Conservation (phyloP, 1,140 invertebrate genomes). For the Microplitis mediator region DNA sequence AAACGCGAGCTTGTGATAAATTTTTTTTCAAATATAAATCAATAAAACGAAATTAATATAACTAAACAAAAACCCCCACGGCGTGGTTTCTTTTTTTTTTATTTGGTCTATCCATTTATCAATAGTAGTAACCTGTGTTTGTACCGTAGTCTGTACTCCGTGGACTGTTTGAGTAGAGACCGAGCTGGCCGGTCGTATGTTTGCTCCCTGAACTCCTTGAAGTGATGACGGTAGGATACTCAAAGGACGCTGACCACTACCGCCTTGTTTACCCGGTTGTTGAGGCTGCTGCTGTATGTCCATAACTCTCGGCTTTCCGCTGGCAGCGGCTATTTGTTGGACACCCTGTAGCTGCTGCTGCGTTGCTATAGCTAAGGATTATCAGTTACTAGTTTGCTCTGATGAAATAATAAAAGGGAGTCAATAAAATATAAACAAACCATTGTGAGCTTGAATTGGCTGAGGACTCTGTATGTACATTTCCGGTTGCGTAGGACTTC, state of each 20-base stretch:
- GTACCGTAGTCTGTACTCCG: constrained; percentile 67
- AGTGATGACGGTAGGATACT: constrained; percentile 71
- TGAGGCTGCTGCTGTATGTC: constrained; percentile 63
- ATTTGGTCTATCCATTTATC: constrained; percentile 14
- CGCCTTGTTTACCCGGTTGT: constrained; percentile 61
- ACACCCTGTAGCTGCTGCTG: constrained; percentile 65
- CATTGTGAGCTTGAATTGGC: constrained; percentile 67
- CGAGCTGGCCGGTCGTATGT: constrained; percentile 75
- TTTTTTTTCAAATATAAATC: no score
- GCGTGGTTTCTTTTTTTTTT: not conserved
- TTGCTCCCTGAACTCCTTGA: constrained; percentile 58
- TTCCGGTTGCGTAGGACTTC: constrained; percentile 76
- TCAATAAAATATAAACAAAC: constrained; percentile 48
- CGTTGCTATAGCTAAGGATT: constrained; percentile 53
- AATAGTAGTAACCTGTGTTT: constrained; percentile 46
- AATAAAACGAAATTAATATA: constrained; percentile 13
- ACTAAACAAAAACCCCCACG: constrained; percentile 15
- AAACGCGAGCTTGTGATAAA: no score
- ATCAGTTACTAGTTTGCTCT: not conserved
- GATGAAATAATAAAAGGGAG: constrained; percentile 24
- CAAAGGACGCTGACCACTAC: constrained; percentile 64
- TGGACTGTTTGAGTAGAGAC: constrained; percentile 79
- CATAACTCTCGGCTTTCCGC: constrained; percentile 61
- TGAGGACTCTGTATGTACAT: constrained; percentile 89
- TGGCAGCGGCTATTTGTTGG: constrained; percentile 52